A percentile compares a stretch with the other conserved stretches of the same genome.
Evolutionary conservation across 2,888 invertebrate genomes (phyloP).

Genomic region (Lottia gigantea): DNA sequence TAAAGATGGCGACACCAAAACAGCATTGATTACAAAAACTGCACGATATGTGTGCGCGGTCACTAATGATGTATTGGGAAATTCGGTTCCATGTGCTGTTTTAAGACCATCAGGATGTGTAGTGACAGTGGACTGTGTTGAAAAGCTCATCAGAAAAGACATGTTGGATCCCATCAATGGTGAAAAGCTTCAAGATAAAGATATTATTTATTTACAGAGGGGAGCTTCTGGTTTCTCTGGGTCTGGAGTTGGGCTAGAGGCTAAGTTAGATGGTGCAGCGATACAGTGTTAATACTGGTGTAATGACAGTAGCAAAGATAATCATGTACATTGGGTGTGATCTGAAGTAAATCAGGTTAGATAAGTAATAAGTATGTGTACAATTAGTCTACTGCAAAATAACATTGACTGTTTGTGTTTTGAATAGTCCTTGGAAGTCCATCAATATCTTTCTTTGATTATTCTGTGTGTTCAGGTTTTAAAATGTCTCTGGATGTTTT

Average conservation of each 20-base stretch:
- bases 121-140: constrained; percentile 94
- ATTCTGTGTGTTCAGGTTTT: too few relatives aligned
- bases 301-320: too few relatives aligned
- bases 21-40: constrained; percentile 86
- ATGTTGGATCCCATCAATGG: constrained; percentile 94
- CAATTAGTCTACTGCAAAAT: too few relatives aligned
- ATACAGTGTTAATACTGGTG: constrained; percentile 39
- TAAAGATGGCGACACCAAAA: constrained; percentile 87
- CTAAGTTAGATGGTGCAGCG: constrained; percentile 62
- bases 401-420: too few relatives aligned
- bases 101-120: constrained; percentile 93
- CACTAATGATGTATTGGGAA: constrained; percentile 91
- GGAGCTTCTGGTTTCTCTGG: constrained; percentile 95
- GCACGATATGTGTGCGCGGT: constrained; percentile 96
- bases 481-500: too few relatives aligned
- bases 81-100: constrained; percentile 91
- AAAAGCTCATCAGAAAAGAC: constrained; percentile 95
- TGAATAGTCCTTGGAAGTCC: too few relatives aligned
- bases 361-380: too few relatives aligned
- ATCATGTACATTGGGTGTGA: too few relatives aligned
- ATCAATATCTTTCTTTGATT: too few relatives aligned
- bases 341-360: too few relatives aligned
- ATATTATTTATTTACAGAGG: constrained; percentile 91
- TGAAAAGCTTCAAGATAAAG: constrained; percentile 83
- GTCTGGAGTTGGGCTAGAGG: constrained; percentile 86